Conservation (phyloP, 2,888 invertebrate genomes). For the Adelognathus sp. region DNA sequence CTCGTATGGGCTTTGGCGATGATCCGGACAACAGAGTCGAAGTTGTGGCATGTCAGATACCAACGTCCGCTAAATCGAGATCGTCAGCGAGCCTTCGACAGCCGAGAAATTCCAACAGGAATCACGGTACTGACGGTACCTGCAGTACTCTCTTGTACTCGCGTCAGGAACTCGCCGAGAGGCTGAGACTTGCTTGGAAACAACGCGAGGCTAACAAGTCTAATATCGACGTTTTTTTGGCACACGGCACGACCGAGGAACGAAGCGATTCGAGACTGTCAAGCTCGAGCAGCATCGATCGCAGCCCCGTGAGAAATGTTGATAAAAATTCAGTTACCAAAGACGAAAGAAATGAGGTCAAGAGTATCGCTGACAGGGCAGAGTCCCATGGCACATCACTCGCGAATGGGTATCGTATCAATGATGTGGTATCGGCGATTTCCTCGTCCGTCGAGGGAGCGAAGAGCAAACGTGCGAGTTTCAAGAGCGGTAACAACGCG, state of each 20-base stretch:
- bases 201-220: conserved; percentile 82
- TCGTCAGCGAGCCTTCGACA: conserved; percentile 29
- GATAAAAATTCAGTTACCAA: not conserved
- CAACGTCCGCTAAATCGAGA: conserved; percentile 64
- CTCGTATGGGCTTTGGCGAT: conserved; percentile 34
- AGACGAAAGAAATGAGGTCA: not conserved
- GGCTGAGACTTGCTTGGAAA: conserved; percentile 82
- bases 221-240: conserved; percentile 85
- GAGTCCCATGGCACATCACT: not conserved
- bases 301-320: conserved; percentile 26
- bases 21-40: conserved; percentile 67
- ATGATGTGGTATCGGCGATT: conserved; percentile 48
- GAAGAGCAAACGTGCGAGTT: conserved; percentile 72
- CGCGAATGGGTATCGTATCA: not conserved
- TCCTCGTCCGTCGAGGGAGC: conserved; percentile 40
- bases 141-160: conserved; percentile 78
- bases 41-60: conserved; percentile 76
- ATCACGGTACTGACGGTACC: conserved; percentile 51
- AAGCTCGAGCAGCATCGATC: conserved; percentile 63
- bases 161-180: conserved; percentile 82
- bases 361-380: not conserved
- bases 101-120: conserved; percentile 28
- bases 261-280: conserved; percentile 74
- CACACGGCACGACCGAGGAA: conserved; percentile 82
- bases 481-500: conserved; percentile 71